phyloP scores from a whole-genome alignment of 2,113 vertebrate genomes.

The Polyodon spathula region DNA sequence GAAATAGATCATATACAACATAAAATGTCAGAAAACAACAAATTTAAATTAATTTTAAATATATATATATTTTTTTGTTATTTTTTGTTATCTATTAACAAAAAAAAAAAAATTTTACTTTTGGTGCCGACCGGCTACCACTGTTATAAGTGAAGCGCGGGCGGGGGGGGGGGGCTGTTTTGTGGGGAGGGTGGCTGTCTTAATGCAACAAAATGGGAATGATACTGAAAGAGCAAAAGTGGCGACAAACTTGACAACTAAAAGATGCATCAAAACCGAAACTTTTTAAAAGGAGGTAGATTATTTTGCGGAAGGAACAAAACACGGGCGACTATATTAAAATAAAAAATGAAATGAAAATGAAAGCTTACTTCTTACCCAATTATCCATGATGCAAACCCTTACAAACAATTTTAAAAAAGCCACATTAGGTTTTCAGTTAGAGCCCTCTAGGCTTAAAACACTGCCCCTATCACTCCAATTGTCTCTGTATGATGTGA shows the following conservation, averaged over 20 bases:
- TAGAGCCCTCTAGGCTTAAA: neutral
- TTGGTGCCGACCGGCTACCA: too few species aligned
- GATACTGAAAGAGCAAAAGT: conserved; percentile 63
- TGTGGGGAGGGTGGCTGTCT: too few species aligned
- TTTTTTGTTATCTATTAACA: too few species aligned
- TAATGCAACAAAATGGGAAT: conserved; percentile 72
- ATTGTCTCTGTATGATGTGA: too few species aligned
- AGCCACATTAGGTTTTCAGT: conserved; percentile 6
- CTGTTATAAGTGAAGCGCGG: too few species aligned
- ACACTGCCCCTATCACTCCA: neutral
- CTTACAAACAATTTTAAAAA: too few species aligned
- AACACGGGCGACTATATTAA: too few species aligned
- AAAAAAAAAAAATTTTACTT: too few species aligned
- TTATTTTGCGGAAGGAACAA: conserved; percentile 59
- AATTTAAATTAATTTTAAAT: conserved; percentile 97
- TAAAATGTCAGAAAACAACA: conserved; percentile 60
- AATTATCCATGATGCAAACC: neutral
- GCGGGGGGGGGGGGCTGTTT: too few species aligned
- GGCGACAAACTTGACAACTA: conserved; percentile 65
- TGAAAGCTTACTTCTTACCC: conserved; percentile 7
- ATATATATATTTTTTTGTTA: conserved; percentile 42
- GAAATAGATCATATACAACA: conserved; percentile 76
- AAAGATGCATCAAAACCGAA: conserved; percentile 33
- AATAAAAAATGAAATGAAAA: conserved; percentile 23
- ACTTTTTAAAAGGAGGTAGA: conserved; percentile 70